A percentile compares a stretch with the other conserved stretches of the same genome.
These are phyloP conservation scores for Orycteropus afer DNA, from an alignment of 2,113 vertebrate genomes.

Conservation along the genomic window DNA sequence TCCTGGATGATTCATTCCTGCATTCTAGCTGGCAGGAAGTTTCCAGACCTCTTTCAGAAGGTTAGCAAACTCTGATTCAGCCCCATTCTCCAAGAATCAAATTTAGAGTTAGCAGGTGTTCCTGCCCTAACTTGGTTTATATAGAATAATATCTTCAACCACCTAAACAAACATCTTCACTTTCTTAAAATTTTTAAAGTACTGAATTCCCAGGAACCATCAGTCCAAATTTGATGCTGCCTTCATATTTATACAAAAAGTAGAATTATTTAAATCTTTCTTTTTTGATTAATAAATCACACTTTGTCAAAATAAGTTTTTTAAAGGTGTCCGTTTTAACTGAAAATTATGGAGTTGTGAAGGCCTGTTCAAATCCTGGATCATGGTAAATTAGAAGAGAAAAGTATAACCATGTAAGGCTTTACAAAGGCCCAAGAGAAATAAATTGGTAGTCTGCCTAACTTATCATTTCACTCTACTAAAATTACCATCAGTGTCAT, in stretches of 20 bases:
- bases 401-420: slow-evolving; percentile 49
- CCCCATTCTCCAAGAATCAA: background rate
- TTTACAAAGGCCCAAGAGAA: slow-evolving; percentile 4
- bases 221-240: background rate
- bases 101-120: background rate
- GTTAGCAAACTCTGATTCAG: slow-evolving; percentile 44
- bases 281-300: background rate
- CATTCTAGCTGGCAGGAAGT: background rate
- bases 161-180: background rate
- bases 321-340: background rate
- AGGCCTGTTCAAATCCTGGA: background rate
- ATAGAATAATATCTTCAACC: background rate
- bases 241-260: slow-evolving; percentile 4
- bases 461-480: slow-evolving; percentile 31
- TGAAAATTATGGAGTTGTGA: background rate
- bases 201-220: background rate
- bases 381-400: slow-evolving; percentile 43
- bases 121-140: background rate
- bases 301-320: background rate
- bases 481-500: slow-evolving; percentile 51
- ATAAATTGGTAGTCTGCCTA: slow-evolving; percentile 38
- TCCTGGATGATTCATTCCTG: slow-evolving; percentile 2
- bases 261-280: background rate
- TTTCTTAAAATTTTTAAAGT: background rate
- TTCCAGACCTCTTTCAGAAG: slow-evolving; percentile 19